phyloP scores from a whole-genome alignment of 2,113 vertebrate species.

The Salvator merianae region DNA sequence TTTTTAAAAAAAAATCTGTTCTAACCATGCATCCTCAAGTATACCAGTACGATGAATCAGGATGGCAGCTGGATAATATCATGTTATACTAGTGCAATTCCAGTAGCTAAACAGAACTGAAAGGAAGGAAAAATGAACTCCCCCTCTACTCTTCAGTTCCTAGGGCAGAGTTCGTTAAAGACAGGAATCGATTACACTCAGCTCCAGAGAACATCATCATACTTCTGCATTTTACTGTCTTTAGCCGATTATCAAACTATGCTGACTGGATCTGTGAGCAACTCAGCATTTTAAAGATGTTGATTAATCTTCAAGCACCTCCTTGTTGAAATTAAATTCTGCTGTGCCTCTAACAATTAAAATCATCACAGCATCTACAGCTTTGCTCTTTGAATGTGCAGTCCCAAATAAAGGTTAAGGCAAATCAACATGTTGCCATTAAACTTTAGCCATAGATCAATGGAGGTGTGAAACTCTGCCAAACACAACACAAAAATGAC shows the following conservation, averaged over 20 bases:
- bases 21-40: background rate
- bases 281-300: slow-evolving; percentile 11
- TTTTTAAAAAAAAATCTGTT: background rate
- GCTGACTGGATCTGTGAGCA: background rate
- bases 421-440: slow-evolving; percentile 49
- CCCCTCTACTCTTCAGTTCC: background rate
- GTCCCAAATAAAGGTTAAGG: slow-evolving; percentile 63
- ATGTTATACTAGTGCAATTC: background rate
- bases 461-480: slow-evolving; percentile 52
- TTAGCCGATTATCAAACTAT: background rate
- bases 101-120: background rate
- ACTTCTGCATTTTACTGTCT: slow-evolving; percentile 19
- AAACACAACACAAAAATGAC: slow-evolving; percentile 64
- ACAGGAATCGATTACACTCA: slow-evolving; percentile 18
- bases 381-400: slow-evolving; percentile 43
- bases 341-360: slow-evolving; percentile 62
- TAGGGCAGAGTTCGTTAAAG: slow-evolving; percentile 7
- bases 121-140: background rate
- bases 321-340: slow-evolving; percentile 42
- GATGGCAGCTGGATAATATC: slow-evolving; percentile 24
- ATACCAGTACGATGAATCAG: background rate
- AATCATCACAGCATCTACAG: slow-evolving; percentile 56
- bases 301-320: slow-evolving; percentile 44
- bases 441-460: slow-evolving; percentile 65
- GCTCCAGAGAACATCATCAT: background rate